These are phyloP conservation scores for Nothocercus julius DNA, from an alignment of 2,113 vertebrate genomes.

Conservation along the genomic window DNA sequence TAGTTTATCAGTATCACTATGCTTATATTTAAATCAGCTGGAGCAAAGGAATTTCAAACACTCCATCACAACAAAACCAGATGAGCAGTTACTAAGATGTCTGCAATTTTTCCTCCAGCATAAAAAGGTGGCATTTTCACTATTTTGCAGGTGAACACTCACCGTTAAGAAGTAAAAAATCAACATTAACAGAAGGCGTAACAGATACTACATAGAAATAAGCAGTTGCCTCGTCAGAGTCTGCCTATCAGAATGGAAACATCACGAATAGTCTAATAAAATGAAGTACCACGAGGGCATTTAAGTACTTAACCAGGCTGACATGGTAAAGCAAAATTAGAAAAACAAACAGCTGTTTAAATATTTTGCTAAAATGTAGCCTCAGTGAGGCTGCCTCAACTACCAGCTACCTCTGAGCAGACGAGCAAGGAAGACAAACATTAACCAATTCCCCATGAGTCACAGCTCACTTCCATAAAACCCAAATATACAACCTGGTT, in stretches of 20 bases:
- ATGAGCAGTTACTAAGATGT: background rate
- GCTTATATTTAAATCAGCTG: background rate
- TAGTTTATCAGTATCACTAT: background rate
- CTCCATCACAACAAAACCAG: background rate
- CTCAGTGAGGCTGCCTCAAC: background rate
- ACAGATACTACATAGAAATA: background rate
- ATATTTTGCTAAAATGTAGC: background rate
- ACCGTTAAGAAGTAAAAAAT: background rate
- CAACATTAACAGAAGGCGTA: background rate
- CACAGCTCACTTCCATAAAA: background rate
- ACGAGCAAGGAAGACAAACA: background rate
- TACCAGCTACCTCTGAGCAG: background rate
- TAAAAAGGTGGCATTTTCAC: background rate
- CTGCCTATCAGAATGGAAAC: background rate
- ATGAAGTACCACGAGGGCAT: background rate
- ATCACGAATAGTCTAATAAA: background rate
- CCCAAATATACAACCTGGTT: background rate
- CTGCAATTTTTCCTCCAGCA: background rate
- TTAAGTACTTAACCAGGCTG: background rate
- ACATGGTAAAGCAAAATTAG: rapidly evolving
- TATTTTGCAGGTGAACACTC: background rate
- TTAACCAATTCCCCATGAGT: background rate
- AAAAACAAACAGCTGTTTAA: background rate
- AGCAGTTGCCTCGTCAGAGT: background rate
- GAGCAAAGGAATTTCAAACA: background rate